phyloP scores from a whole-genome alignment of 2,888 invertebrate species.

The Listrodromus nycthemerus region DNA sequence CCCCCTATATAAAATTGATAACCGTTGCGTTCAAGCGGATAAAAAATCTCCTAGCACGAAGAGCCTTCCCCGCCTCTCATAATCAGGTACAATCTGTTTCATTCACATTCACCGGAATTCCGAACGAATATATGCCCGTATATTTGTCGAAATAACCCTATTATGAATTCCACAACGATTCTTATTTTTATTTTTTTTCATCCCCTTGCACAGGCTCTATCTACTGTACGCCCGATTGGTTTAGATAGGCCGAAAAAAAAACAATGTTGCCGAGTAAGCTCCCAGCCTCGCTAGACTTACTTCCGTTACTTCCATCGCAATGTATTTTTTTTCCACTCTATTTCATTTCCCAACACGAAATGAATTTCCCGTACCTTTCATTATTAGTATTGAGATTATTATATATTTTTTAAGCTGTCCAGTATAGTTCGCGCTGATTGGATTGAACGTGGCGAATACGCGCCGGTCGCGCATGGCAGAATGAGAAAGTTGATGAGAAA shows the following conservation, averaged over 20 bases:
- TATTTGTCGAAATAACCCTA: constrained; percentile 30
- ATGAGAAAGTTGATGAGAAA: constrained; percentile 66
- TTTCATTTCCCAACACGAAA: not conserved
- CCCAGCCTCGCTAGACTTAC: not conserved
- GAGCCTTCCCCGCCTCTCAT: constrained; percentile 20
- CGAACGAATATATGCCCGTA: constrained; percentile 19
- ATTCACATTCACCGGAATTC: constrained; percentile 60
- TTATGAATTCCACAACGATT: constrained; percentile 35
- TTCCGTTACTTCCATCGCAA: not conserved
- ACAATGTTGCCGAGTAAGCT: not conserved
- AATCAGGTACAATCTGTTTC: constrained; percentile 65
- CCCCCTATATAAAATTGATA: constrained; percentile 68
- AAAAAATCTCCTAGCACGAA: constrained; percentile 47
- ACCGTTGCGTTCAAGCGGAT: constrained; percentile 59
- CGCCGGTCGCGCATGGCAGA: constrained; percentile 45
- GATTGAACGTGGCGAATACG: constrained; percentile 57
- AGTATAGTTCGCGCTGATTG: constrained; percentile 43
- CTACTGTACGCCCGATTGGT: constrained; percentile 45
- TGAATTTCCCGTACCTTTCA: not conserved
- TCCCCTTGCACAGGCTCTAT: constrained; percentile 24
- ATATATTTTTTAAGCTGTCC: not conserved
- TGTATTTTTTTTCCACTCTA: not conserved
- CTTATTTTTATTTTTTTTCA: not conserved
- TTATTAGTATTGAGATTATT: not conserved
- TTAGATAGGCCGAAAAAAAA: constrained; percentile 18